phyloP scores from a whole-genome alignment of 1,140 invertebrate species.

The Anastrepha ludens region DNA sequence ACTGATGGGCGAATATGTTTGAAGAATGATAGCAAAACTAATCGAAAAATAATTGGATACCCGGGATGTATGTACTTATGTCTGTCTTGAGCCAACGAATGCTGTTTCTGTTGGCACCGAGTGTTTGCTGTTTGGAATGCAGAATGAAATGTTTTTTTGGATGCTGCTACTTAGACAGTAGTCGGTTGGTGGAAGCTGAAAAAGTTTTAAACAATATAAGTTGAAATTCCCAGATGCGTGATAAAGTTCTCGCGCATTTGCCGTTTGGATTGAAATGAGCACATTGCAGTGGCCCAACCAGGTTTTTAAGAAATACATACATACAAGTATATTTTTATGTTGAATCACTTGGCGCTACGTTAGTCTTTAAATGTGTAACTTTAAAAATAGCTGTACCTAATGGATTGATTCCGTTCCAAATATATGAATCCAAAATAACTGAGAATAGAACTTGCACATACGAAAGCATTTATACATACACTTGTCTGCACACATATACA shows the following conservation, averaged over 20 bases:
- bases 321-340: too few relatives aligned
- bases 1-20: constrained; percentile 59
- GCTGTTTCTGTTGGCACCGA: background rate
- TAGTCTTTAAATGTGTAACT: too few relatives aligned
- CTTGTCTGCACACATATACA: too few relatives aligned
- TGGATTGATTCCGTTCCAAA: too few relatives aligned
- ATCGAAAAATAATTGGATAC: constrained; percentile 74
- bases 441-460: too few relatives aligned
- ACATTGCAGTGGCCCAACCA: constrained; percentile 15
- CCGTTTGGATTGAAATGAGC: constrained; percentile 53
- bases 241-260: constrained; percentile 59
- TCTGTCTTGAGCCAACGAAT: constrained; percentile 28
- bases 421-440: too few relatives aligned
- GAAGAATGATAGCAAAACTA: constrained; percentile 73
- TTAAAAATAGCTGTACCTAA: too few relatives aligned
- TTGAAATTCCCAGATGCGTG: constrained; percentile 72
- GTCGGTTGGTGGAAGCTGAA: constrained; percentile 57
- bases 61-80: constrained; percentile 59
- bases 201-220: constrained; percentile 64
- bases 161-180: constrained; percentile 23
- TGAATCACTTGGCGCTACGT: too few relatives aligned
- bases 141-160: constrained; percentile 48
- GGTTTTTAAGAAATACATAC: too few relatives aligned
- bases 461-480: too few relatives aligned
- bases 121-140: constrained; percentile 3